These are phyloP conservation scores for Andrena hattorfiana DNA, from an alignment of 2,888 invertebrate genomes.

Conservation along the genomic window DNA sequence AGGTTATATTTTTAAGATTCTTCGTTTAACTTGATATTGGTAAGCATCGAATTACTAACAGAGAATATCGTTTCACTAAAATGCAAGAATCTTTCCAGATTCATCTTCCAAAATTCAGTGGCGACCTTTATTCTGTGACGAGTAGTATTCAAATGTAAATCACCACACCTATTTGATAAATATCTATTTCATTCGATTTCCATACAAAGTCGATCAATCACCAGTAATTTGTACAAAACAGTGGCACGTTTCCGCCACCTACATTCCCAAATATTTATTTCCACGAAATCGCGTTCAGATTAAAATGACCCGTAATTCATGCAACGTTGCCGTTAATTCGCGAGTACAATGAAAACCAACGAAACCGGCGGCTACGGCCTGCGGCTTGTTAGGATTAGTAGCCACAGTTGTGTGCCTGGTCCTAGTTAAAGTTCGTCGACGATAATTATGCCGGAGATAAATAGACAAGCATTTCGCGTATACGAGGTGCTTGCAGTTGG, in stretches of 20 bases:
- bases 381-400: constrained; percentile 12
- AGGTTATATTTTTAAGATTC: too few species aligned
- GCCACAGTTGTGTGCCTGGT: neutral
- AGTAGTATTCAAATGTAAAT: too few species aligned
- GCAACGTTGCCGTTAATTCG: constrained; percentile 13
- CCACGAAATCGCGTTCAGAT: neutral
- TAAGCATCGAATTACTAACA: neutral
- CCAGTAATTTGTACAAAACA: too few species aligned
- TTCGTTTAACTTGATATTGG: too few species aligned
- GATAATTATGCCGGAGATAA: constrained; percentile 7
- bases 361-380: neutral
- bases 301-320: neutral
- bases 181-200: too few species aligned
- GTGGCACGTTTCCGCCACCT: too few species aligned
- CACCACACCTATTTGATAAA: too few species aligned
- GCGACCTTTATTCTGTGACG: too few species aligned
- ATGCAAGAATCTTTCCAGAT: too few species aligned
- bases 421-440: neutral
- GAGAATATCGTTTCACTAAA: neutral
- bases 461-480: constrained; percentile 3
- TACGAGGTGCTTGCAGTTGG: neutral
- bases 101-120: too few species aligned
- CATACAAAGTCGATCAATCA: too few species aligned
- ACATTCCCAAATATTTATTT: neutral
- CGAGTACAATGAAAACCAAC: neutral